These are phyloP conservation scores for Lepus oiostolus DNA, from an alignment of 2,797 vertebrate genomes.

Conservation along the genomic window DNA sequence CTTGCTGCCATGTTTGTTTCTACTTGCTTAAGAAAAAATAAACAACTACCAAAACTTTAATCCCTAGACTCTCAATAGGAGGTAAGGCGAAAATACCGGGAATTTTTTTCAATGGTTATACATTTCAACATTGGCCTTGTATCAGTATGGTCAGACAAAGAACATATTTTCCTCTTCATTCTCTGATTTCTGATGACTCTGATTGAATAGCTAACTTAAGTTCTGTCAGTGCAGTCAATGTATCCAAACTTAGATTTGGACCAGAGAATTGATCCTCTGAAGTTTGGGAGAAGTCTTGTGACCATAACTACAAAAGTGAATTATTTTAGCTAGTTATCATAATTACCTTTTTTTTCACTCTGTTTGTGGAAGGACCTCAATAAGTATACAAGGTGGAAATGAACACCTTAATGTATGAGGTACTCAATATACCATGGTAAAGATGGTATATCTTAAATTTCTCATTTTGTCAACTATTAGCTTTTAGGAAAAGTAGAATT, in stretches of 20 bases:
- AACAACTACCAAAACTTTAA: conserved; percentile 3
- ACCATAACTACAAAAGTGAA: conserved; percentile 13
- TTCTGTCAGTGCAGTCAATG: background rate
- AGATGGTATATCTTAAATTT: background rate
- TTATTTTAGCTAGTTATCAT: conserved; percentile 18
- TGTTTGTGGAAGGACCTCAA: background rate
- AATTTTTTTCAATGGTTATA: background rate
- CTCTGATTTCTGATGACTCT: background rate
- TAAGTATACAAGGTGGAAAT: background rate
- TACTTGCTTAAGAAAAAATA: conserved; percentile 56
- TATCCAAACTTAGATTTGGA: conserved; percentile 21
- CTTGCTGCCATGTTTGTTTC: conserved; percentile 30
- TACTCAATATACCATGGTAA: background rate
- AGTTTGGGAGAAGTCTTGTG: conserved; percentile 29
- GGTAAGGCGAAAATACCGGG: conserved; percentile 2
- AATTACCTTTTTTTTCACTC: conserved; percentile 3
- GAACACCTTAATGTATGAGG: conserved; percentile 13
- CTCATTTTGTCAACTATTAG: background rate
- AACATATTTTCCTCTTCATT: background rate
- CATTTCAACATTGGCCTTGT: conserved; percentile 20
- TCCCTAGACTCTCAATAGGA: background rate
- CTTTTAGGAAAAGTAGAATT: background rate
- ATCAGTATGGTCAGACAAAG: background rate
- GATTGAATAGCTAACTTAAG: background rate
- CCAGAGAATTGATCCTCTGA: conserved; percentile 26